Conservation (phyloP, 1,140 invertebrate species). For the Cardiocondyla obscurior region DNA sequence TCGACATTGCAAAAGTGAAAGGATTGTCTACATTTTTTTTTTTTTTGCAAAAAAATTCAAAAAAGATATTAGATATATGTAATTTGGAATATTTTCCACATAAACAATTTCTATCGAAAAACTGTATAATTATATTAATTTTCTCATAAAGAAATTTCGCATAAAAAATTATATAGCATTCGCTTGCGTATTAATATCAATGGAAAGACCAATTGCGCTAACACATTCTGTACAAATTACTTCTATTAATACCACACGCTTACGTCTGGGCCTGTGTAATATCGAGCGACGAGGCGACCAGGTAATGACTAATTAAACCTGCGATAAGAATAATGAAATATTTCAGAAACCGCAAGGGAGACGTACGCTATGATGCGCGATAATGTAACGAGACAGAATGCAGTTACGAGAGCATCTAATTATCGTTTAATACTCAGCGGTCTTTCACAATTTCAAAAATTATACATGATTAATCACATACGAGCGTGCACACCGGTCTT, state of each 20-base stretch:
- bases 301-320: conserved; percentile 41
- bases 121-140: not conserved
- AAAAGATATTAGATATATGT: not conserved
- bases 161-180: conserved; percentile 3
- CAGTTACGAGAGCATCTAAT: conserved; percentile 37
- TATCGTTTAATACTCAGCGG: conserved; percentile 17
- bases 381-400: conserved; percentile 38
- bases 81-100: not conserved
- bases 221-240: conserved; percentile 4
- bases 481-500: not conserved
- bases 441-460: conserved; percentile 15
- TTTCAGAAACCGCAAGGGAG: conserved; percentile 2
- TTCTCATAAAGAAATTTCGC: not conserved
- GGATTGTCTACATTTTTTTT: not conserved
- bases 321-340: conserved; percentile 45
- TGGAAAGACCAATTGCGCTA: not conserved
- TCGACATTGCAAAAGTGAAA: not conserved
- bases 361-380: conserved; percentile 1
- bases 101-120: not conserved
- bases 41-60: too few species aligned
- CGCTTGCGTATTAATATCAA: not conserved
- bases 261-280: not conserved
- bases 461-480: not conserved
- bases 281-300: not conserved
- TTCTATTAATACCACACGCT: conserved; percentile 21